phyloP scores from a whole-genome alignment of 2,113 vertebrate genomes.

The Tenebrosternarchus preto region DNA sequence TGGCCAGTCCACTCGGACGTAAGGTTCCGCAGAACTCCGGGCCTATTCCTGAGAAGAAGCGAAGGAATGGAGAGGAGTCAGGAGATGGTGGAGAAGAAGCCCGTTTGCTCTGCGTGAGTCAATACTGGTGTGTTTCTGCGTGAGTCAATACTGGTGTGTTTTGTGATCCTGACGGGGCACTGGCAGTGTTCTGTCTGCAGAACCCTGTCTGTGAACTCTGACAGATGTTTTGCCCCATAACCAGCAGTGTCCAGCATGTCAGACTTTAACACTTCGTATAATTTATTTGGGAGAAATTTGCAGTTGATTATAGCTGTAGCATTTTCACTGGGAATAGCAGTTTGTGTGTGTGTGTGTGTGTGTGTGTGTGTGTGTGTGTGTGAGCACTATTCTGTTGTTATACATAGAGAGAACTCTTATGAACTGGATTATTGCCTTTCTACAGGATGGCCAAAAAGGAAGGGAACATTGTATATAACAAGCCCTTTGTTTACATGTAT shows the following conservation, averaged over 20 bases:
- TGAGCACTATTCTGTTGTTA: too few relatives aligned
- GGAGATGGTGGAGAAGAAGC: not conserved
- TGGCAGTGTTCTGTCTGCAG: not conserved
- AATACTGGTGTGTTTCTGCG: not conserved
- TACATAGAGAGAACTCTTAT: not conserved
- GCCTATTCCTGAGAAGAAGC: not conserved
- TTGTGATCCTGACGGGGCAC: too few relatives aligned
- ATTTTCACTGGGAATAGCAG: not conserved
- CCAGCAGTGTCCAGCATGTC: too few relatives aligned
- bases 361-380: too few relatives aligned
- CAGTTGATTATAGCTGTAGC: not conserved
- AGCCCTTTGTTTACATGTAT: not conserved
- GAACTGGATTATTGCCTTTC: not conserved
- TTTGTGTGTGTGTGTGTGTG: too few relatives aligned
- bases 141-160: not conserved
- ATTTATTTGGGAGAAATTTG: not conserved
- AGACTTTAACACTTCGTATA: not conserved
- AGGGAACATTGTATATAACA: not conserved
- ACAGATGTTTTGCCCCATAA: not conserved
- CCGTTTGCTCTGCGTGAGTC: not conserved
- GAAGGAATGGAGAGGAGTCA: not conserved
- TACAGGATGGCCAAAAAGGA: not conserved
- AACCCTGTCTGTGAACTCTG: not conserved
- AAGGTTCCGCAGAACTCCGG: not conserved
- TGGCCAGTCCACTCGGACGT: not conserved